Percentiles rank a stretch among this genome's conserved stretches.
phyloP scores from a whole-genome alignment of 1,140 invertebrate species.

The Brachionus plicatilis region DNA sequence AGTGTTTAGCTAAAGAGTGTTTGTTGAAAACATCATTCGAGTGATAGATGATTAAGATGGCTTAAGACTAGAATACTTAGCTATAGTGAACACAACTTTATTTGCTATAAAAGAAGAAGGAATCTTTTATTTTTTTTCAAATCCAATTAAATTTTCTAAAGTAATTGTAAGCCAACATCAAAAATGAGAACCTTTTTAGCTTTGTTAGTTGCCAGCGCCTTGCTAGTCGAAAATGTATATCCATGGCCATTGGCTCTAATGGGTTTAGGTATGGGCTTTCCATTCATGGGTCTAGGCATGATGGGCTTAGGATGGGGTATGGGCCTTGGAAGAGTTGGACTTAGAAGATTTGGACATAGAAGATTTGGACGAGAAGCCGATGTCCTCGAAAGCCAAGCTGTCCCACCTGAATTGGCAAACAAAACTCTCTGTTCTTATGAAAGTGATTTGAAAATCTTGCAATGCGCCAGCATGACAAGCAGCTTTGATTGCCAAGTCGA shows the following conservation, averaged over 20 bases:
- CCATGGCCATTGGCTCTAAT: not conserved
- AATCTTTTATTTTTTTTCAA: not conserved
- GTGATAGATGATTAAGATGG: not conserved
- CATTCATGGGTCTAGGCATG: not conserved
- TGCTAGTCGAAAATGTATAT: conserved; percentile 5
- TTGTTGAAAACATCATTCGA: not conserved
- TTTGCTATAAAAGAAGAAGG: not conserved
- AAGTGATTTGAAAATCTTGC: not conserved
- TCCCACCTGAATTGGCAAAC: not conserved
- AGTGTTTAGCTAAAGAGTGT: not conserved
- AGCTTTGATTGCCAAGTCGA: not conserved
- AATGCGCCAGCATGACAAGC: not conserved
- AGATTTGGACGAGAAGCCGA: not conserved
- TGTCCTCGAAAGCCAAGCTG: not conserved
- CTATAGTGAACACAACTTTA: not conserved
- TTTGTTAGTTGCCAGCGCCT: not conserved
- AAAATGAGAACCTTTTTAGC: not conserved
- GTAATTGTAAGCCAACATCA: not conserved
- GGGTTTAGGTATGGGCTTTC: not conserved
- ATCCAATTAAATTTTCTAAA: not conserved
- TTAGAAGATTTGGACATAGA: not conserved
- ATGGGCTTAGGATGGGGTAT: not conserved
- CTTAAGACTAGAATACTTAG: not conserved
- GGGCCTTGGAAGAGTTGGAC: not conserved
- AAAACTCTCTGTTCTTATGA: not conserved